Evolutionary conservation across 2,113 vertebrate genomes (phyloP).

Genomic region (Triplophysa tibetana): DNA sequence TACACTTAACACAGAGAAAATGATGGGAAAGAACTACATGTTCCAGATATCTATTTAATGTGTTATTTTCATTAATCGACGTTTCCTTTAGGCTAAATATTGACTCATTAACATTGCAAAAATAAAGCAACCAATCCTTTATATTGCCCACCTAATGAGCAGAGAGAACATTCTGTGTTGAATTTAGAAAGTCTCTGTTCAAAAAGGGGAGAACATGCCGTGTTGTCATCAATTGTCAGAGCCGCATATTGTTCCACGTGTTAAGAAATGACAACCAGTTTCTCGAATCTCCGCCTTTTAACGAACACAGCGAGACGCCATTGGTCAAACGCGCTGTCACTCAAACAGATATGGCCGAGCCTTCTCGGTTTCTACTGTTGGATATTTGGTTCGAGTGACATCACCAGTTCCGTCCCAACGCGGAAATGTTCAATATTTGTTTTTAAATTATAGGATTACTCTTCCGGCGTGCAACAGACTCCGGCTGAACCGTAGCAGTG

Average conservation of each 20-base stretch:
- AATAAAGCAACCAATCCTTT: background rate
- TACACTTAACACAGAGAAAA: background rate
- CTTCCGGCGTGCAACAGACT: conserved; percentile 17
- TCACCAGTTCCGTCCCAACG: conserved; percentile 70
- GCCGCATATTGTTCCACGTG: conserved; percentile 70
- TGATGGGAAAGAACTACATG: background rate
- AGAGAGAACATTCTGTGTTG: conserved; percentile 23
- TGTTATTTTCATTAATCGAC: no score
- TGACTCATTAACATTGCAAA: no score
- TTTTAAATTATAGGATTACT: conserved; percentile 41
- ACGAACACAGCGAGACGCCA: background rate
- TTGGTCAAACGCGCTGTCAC: conserved; percentile 58
- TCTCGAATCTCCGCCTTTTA: conserved; percentile 61
- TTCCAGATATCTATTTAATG: background rate
- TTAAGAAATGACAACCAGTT: conserved; percentile 62
- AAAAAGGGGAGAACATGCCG: background rate
- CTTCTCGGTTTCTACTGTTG: conserved; percentile 18
- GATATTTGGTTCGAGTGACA: conserved; percentile 53
- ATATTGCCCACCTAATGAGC: background rate
- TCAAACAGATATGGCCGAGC: conserved; percentile 16
- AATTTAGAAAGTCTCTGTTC: background rate
- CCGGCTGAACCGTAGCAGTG: background rate
- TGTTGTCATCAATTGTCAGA: conserved; percentile 30
- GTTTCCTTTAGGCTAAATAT: background rate
- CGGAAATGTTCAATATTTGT: conserved; percentile 68